Percentiles rank a stretch among this genome's conserved stretches.
These are phyloP conservation scores for Furcifer pardalis DNA, from an alignment of 2,797 vertebrate species.

Conservation along the genomic window DNA sequence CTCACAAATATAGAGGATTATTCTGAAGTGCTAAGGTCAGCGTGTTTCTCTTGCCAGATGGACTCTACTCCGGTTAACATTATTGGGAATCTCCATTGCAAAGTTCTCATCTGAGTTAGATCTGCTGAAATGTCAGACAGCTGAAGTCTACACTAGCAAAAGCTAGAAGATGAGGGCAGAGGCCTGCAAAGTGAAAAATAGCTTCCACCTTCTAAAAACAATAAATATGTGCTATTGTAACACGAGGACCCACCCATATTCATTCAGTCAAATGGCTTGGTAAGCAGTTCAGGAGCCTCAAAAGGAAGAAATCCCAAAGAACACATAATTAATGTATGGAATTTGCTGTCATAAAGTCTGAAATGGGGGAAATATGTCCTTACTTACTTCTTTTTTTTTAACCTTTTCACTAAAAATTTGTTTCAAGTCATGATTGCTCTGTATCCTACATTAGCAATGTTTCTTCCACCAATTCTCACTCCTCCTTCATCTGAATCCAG, in stretches of 20 bases:
- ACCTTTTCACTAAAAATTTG: too few species aligned
- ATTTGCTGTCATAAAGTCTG: not conserved
- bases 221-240: not conserved
- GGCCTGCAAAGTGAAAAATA: not conserved
- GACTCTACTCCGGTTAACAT: slow-evolving; percentile 1
- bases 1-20: slow-evolving; percentile 36
- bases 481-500: too few species aligned
- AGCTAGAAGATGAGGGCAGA: not conserved
- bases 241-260: too few species aligned
- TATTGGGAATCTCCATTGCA: not conserved
- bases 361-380: too few species aligned
- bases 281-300: not conserved
- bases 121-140: not conserved
- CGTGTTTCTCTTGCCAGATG: slow-evolving; percentile 23
- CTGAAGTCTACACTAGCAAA: not conserved
- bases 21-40: slow-evolving; percentile 56
- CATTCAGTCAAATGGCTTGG: not conserved
- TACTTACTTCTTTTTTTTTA: too few species aligned
- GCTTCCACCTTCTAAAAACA: not conserved
- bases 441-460: too few species aligned
- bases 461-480: too few species aligned
- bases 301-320: not conserved
- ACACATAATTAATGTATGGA: not conserved
- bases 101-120: not conserved
- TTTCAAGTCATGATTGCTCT: too few species aligned